These are phyloP conservation scores for Patella pellucida DNA, from an alignment of 2,888 invertebrate genomes.

Conservation along the genomic window DNA sequence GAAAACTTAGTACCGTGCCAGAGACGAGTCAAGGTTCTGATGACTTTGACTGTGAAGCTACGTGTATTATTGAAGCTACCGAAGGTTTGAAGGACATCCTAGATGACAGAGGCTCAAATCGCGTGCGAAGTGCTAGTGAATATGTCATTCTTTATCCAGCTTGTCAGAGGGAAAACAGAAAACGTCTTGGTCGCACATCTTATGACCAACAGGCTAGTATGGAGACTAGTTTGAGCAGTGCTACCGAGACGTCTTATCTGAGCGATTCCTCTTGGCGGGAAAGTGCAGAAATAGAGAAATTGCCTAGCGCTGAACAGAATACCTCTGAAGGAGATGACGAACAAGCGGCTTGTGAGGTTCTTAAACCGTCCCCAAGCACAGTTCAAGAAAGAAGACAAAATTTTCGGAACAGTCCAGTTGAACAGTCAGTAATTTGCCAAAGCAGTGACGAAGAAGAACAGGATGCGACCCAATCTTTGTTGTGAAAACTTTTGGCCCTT, in stretches of 20 bases:
- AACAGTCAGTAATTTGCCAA: neutral
- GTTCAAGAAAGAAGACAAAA: no score
- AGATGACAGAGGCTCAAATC: constrained; percentile 30
- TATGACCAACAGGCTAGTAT: constrained; percentile 21
- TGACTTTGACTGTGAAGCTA: constrained; percentile 18
- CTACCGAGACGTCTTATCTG: constrained; percentile 37
- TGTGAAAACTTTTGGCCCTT: neutral
- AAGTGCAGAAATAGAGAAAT: neutral
- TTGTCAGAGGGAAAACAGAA: constrained; percentile 16
- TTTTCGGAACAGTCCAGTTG: neutral
- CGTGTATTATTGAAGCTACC: constrained; percentile 16
- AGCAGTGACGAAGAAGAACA: neutral
- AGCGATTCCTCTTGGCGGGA: constrained; percentile 33
- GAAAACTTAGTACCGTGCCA: constrained; percentile 46
- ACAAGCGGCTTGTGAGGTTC: neutral
- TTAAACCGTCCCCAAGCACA: no score
- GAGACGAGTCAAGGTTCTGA: constrained; percentile 39
- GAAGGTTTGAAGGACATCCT: constrained; percentile 35
- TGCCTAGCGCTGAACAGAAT: constrained; percentile 17
- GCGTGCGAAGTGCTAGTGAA: constrained; percentile 43
- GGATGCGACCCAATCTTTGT: neutral
- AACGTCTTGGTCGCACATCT: constrained; percentile 14
- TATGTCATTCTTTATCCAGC: constrained; percentile 47
- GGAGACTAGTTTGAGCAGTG: constrained; percentile 30
- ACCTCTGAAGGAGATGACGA: constrained; percentile 23